Evolutionary conservation across 2,113 vertebrate species (phyloP).

Genomic region (Eclectus roratus): DNA sequence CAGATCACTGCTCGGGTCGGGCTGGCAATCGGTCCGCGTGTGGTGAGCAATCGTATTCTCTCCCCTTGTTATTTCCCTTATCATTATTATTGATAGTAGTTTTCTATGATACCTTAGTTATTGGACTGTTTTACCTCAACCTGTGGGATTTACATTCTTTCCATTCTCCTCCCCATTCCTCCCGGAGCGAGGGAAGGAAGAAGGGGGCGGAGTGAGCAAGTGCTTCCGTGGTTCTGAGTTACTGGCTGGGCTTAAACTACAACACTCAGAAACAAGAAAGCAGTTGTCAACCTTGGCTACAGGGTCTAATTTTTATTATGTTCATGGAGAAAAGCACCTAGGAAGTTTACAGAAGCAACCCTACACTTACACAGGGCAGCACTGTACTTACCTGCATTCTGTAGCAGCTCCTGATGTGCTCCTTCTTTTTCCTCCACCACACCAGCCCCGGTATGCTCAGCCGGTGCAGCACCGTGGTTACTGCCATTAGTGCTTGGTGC

Average conservation of each 20-base stretch:
- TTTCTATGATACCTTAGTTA: background rate
- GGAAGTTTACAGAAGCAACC: background rate
- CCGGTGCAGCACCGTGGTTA: conserved; percentile 28
- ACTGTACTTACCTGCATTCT: conserved; percentile 71
- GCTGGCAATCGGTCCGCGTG: background rate
- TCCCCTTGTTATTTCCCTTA: background rate
- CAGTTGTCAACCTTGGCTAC: background rate
- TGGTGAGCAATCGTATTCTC: background rate
- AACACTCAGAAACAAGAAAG: background rate
- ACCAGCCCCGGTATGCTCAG: conserved; percentile 37
- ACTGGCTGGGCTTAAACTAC: background rate
- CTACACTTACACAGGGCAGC: background rate
- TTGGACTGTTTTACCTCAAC: background rate
- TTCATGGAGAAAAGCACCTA: accelerated
- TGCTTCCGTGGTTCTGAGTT: background rate
- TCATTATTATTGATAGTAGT: background rate
- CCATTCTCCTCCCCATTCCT: background rate
- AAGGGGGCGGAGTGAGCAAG: background rate
- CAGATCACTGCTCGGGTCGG: background rate
- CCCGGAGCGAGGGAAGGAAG: background rate
- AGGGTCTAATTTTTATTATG: accelerated
- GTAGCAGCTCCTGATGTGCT: conserved; percentile 63
- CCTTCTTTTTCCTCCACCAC: conserved; percentile 66
- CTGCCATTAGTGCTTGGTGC: conserved; percentile 47
- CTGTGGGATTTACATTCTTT: background rate